Conservation (phyloP, 2,888 invertebrate genomes). For the Cantharis flavilabris region DNA sequence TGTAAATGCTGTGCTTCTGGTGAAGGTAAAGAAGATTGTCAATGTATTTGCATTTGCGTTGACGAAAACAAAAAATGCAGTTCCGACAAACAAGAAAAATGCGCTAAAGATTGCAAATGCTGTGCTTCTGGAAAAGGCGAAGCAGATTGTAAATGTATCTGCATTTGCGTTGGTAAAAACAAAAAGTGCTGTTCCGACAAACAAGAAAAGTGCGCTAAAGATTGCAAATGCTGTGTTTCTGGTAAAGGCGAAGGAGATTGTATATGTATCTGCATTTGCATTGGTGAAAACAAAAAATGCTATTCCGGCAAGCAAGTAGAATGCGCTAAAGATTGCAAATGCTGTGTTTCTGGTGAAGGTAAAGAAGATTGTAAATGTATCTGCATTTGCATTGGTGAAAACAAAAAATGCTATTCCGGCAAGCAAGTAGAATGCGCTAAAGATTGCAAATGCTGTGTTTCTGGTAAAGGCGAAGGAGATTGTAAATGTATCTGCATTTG, state of each 20-base stretch:
- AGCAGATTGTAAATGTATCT: neutral
- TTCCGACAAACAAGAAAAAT: neutral
- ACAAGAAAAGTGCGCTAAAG: neutral
- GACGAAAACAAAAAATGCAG: too few relatives aligned
- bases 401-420: too few relatives aligned
- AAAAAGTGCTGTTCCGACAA: neutral
- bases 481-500: too few relatives aligned
- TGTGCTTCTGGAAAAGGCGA: neutral
- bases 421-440: too few relatives aligned
- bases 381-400: too few relatives aligned
- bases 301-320: neutral
- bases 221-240: neutral
- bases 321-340: too few relatives aligned
- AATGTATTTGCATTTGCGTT: too few relatives aligned
- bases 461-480: too few relatives aligned
- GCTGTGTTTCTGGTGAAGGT: too few relatives aligned
- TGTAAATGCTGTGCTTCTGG: neutral
- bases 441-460: too few relatives aligned
- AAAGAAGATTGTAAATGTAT: too few relatives aligned
- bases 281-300: neutral
- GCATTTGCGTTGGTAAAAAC: neutral
- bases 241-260: neutral
- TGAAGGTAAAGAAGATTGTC: too few relatives aligned
- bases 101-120: constrained; percentile 4
- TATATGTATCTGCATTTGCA: neutral